phyloP scores from a whole-genome alignment of 1,140 invertebrate genomes.

The Musca vetustissima region DNA sequence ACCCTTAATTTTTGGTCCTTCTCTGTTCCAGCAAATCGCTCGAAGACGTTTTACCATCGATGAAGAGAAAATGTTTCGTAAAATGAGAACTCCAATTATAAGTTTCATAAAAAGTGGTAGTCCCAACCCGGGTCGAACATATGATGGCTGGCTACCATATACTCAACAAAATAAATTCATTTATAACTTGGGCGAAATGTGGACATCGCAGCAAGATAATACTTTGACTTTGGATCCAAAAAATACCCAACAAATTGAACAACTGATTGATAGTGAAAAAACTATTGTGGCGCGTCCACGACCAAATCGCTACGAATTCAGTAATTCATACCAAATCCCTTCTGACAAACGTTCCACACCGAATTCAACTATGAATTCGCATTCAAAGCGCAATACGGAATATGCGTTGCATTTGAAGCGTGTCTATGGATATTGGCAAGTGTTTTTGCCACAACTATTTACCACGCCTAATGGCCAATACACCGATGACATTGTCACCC shows the following conservation, averaged over 20 bases:
- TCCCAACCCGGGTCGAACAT: conserved; percentile 60
- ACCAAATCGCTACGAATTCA: conserved; percentile 41
- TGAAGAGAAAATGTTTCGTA: conserved; percentile 62
- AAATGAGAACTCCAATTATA: conserved; percentile 61
- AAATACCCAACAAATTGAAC: conserved; percentile 31
- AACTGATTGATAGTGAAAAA: conserved; percentile 33
- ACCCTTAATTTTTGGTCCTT: conserved; percentile 66
- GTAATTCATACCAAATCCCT: conserved; percentile 29
- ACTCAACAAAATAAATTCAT: conserved; percentile 57
- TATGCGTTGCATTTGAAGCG: conserved; percentile 42
- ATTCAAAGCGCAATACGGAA: conserved; percentile 39
- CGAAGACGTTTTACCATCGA: conserved; percentile 59
- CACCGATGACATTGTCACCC: conserved; percentile 28
- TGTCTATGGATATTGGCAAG: conserved; percentile 50
- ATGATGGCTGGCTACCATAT: conserved; percentile 62
- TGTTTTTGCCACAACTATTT: conserved; percentile 35
- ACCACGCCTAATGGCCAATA: conserved; percentile 23
- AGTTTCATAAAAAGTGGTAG: conserved; percentile 66
- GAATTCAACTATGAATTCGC: conserved; percentile 22
- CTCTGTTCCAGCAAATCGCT: conserved; percentile 63
- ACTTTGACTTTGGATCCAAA: background rate
- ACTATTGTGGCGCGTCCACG: conserved; percentile 1
- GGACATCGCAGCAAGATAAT: conserved; percentile 10
- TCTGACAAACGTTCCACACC: conserved; percentile 27
- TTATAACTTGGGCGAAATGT: conserved; percentile 51